phyloP scores from a whole-genome alignment of 1,140 invertebrate species.

The Sinonovacula constricta region DNA sequence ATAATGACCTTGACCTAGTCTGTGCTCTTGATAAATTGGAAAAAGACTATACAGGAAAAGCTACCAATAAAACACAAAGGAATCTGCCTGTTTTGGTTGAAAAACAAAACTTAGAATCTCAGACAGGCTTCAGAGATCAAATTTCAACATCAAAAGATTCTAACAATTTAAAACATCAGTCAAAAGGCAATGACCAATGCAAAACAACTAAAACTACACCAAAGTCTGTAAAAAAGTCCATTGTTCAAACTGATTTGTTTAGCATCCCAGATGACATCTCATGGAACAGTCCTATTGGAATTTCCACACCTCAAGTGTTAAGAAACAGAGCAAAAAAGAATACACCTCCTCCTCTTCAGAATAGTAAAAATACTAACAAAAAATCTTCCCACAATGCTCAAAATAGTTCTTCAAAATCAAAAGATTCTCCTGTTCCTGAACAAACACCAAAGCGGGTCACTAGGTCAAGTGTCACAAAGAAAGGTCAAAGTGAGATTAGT shows the following conservation, averaged over 20 bases:
- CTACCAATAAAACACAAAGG: too few relatives aligned
- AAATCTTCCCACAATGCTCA: too few relatives aligned
- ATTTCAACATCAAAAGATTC: neutral
- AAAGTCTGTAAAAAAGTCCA: too few relatives aligned
- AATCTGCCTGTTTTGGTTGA: too few relatives aligned
- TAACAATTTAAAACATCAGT: neutral
- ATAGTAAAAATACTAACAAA: neutral
- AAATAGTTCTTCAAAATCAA: neutral
- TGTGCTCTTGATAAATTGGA: constrained; percentile 60
- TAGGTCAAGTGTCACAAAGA: neutral
- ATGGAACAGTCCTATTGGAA: constrained; percentile 40
- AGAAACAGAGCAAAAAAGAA: neutral
- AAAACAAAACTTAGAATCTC: too few relatives aligned
- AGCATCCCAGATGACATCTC: neutral
- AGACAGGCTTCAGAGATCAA: too few relatives aligned
- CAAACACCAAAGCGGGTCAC: neutral
- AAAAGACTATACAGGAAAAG: constrained; percentile 24
- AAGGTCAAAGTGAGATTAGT: neutral
- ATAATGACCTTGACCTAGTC: constrained; percentile 55
- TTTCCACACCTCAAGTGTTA: constrained; percentile 40
- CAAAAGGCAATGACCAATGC: neutral
- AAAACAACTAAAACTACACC: too few relatives aligned
- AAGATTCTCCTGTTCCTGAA: neutral
- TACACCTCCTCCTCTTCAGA: neutral
- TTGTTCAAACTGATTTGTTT: too few relatives aligned